These are phyloP conservation scores for Papilio helenus DNA, from an alignment of 1,140 invertebrate genomes.

Conservation along the genomic window DNA sequence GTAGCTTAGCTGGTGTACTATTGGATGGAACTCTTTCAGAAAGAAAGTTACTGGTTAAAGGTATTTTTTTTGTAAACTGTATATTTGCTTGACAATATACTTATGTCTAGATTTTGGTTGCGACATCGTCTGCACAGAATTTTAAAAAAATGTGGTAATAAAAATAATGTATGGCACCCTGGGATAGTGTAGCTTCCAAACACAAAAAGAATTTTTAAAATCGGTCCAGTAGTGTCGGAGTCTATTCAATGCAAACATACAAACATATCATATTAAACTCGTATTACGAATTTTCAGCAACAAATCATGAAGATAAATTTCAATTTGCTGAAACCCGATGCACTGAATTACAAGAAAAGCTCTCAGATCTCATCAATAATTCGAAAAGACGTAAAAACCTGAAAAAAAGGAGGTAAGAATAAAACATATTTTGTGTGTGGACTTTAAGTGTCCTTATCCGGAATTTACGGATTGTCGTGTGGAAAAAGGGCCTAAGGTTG, in stretches of 20 bases:
- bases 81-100: not conserved
- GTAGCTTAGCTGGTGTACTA: slow-evolving; percentile 61
- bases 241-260: too few relatives aligned
- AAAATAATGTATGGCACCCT: too few relatives aligned
- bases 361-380: slow-evolving; percentile 10
- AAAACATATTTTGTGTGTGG: not conserved
- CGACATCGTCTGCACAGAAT: too few relatives aligned
- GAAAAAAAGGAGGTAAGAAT: slow-evolving; percentile 15
- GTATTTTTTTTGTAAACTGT: slow-evolving; percentile 44
- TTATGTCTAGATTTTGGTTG: not conserved
- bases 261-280: not conserved
- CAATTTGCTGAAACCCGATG: slow-evolving; percentile 15
- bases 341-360: slow-evolving; percentile 3
- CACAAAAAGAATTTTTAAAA: too few relatives aligned
- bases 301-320: slow-evolving; percentile 26
- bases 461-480: too few relatives aligned
- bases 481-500: too few relatives aligned
- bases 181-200: too few relatives aligned
- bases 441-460: too few relatives aligned
- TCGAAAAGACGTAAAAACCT: slow-evolving; percentile 14
- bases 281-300: not conserved
- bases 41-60: slow-evolving; percentile 65
- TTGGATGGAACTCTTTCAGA: slow-evolving; percentile 67
- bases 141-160: too few relatives aligned
- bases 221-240: too few relatives aligned